A percentile compares a stretch with the other conserved stretches of the same genome.
Evolutionary conservation across 1,140 invertebrate genomes (phyloP).

Genomic region (Trichoplusia ni): DNA sequence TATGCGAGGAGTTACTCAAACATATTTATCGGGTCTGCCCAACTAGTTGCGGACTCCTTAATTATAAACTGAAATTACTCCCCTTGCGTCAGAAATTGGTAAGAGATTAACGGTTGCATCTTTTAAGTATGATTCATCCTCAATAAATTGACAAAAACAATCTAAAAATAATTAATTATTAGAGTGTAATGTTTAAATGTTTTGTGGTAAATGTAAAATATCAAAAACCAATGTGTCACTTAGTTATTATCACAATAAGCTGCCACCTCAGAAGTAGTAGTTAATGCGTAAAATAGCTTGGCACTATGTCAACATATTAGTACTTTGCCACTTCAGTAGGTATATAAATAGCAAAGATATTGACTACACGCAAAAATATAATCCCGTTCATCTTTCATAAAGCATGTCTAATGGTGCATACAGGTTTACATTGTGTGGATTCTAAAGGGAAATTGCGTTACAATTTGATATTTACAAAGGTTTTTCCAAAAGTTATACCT

Average conservation of each 20-base stretch:
- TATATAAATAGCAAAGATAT: conserved; percentile 21
- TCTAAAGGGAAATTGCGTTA: neutral
- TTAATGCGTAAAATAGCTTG: conserved; percentile 32
- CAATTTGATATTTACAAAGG: neutral
- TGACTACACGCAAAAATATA: neutral
- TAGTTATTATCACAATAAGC: neutral
- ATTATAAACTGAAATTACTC: no score
- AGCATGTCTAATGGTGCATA: neutral
- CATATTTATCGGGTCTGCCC: no score
- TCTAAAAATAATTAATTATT: no score
- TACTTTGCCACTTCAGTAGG: neutral
- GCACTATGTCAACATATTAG: conserved; percentile 29
- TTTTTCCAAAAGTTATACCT: no score
- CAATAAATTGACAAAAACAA: no score
- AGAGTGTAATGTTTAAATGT: no score
- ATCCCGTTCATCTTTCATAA: conserved; percentile 6
- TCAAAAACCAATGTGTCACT: neutral
- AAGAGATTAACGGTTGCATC: no score
- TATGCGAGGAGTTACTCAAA: no score
- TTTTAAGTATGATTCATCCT: no score
- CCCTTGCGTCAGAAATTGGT: no score
- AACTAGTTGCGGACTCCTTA: no score
- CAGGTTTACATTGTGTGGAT: neutral
- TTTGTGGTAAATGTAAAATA: no score
- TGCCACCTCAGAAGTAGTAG: conserved; percentile 4